Conservation (phyloP, 2,797 vertebrate species). For the Anabacerthia variegaticeps region DNA sequence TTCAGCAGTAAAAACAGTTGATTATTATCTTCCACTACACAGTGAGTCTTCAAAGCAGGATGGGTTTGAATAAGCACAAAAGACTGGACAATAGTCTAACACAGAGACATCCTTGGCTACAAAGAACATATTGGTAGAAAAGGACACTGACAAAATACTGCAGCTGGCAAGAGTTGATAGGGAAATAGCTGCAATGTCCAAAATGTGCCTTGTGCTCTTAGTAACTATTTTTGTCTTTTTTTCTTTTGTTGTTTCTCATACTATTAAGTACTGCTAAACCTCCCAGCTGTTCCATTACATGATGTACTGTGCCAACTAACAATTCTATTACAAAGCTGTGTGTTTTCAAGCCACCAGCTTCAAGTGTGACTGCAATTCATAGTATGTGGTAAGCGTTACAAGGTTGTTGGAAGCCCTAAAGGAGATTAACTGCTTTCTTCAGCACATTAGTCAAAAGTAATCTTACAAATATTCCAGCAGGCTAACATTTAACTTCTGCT, state of each 20-base stretch:
- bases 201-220: neutral
- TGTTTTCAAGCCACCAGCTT: neutral
- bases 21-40: neutral
- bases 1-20: neutral
- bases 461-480: constrained; percentile 5
- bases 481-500: neutral
- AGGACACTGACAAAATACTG: neutral
- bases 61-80: neutral
- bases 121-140: neutral
- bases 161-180: neutral
- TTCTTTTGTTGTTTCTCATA: neutral
- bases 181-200: neutral
- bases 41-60: neutral
- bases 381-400: neutral
- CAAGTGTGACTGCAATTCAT: neutral
- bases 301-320: neutral
- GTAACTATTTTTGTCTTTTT: neutral
- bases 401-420: neutral
- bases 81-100: neutral
- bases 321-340: neutral
- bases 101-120: neutral
- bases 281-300: neutral
- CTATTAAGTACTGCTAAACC: neutral
- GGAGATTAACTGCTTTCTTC: constrained; percentile 6
- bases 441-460: constrained; percentile 28